Percentiles rank a stretch among this genome's conserved stretches.
Conservation (phyloP, 2,797 vertebrate genomes). For the Serranus cabrilla region DNA sequence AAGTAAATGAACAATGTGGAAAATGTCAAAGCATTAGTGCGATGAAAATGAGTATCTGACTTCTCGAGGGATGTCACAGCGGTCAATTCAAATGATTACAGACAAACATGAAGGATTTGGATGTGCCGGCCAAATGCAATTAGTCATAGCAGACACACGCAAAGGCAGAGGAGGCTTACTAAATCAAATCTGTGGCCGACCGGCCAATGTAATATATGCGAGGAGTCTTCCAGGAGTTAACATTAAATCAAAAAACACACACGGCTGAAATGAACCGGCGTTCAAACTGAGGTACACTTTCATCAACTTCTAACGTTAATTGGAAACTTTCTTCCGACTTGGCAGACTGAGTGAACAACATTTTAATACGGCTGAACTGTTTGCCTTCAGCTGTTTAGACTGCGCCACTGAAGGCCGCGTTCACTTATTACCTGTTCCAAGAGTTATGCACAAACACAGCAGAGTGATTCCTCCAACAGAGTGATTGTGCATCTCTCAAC, state of each 20-base stretch:
- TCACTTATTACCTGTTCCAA: conserved; percentile 23
- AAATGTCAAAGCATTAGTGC: conserved; percentile 45
- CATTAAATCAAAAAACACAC: conserved; percentile 41
- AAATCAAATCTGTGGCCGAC: conserved; percentile 46
- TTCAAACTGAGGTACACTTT: conserved; percentile 48
- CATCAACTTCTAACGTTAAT: conserved; percentile 45
- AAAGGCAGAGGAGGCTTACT: conserved; percentile 47
- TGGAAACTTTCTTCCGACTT: conserved; percentile 43
- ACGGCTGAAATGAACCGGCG: conserved; percentile 8
- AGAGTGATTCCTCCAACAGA: conserved; percentile 3
- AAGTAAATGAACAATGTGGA: conserved; percentile 38
- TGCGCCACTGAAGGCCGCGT: background rate
- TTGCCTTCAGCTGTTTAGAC: conserved; percentile 45
- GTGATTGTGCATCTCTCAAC: conserved; percentile 32
- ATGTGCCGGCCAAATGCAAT: conserved; percentile 54
- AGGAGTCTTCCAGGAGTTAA: conserved; percentile 44
- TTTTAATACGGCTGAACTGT: conserved; percentile 32
- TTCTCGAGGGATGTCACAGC: conserved; percentile 59
- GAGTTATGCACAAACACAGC: conserved; percentile 27
- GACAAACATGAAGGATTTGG: conserved; percentile 55
- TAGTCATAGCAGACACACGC: conserved; percentile 51
- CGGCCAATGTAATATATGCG: conserved; percentile 17
- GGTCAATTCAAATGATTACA: conserved; percentile 51
- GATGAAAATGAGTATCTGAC: conserved; percentile 41
- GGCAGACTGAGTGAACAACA: conserved; percentile 32